Conservation (phyloP, 2,888 invertebrate species). For the Glyphotaelius pellucidus region DNA sequence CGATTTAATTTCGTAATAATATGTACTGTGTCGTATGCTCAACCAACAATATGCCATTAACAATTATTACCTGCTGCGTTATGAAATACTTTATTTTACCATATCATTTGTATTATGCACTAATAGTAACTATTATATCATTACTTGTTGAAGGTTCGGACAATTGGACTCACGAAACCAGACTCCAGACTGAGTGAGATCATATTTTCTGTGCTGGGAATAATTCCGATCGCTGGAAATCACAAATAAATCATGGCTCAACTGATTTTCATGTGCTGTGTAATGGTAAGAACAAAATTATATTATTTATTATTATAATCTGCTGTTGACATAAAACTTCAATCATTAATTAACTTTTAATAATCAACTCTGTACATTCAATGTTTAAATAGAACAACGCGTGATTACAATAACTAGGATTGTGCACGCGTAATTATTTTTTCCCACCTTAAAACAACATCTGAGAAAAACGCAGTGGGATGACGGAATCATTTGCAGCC, state of each 20-base stretch:
- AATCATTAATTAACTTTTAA: no score
- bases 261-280: constrained; percentile 10
- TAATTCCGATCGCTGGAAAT: neutral
- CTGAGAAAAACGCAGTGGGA: no score
- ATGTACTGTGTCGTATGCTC: no score
- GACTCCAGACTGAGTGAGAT: neutral
- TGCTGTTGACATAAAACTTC: neutral
- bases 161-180: constrained; percentile 5
- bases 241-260: constrained; percentile 9
- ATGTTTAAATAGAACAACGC: no score
- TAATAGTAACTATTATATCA: neutral
- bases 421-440: no score
- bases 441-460: no score
- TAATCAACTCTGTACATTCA: neutral
- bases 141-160: constrained; percentile 20
- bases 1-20: neutral
- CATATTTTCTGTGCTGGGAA: neutral
- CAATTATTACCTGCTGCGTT: neutral
- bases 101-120: neutral
- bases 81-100: neutral
- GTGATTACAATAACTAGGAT: no score
- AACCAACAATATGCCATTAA: neutral
- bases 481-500: no score
- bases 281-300: constrained; percentile 12
- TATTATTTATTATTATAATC: neutral